Percentiles rank a stretch among this genome's conserved stretches.
Evolutionary conservation across 1,140 invertebrate genomes (phyloP).

Genomic region (Maconellicoccus hirsutus): DNA sequence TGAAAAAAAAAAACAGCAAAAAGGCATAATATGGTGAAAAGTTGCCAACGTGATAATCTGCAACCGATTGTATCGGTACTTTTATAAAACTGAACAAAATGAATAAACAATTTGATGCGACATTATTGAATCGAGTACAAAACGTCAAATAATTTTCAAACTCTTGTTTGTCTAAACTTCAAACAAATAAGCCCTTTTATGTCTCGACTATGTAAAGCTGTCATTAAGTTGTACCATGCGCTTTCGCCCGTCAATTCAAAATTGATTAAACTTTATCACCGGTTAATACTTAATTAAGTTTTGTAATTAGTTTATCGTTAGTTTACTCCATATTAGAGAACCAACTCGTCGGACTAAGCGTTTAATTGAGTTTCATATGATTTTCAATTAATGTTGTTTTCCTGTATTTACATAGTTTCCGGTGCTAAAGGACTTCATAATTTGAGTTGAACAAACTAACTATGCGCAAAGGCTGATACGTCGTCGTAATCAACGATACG

Average conservation of each 20-base stretch:
- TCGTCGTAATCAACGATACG: not conserved
- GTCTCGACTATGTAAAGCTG: constrained; percentile 12
- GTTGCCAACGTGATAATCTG: not conserved
- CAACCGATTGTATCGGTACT: not conserved
- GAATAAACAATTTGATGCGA: not conserved
- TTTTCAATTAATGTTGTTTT: constrained; percentile 22
- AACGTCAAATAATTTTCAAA: constrained; percentile 5
- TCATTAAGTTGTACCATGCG: constrained; percentile 18
- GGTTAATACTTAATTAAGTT: constrained; percentile 22
- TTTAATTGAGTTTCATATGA: constrained; percentile 22
- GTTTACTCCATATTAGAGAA: constrained; percentile 16
- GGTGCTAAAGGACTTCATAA: constrained; percentile 11
- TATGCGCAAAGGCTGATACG: constrained; percentile 12
- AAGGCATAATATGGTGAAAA: not conserved
- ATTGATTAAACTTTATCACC: constrained; percentile 20
- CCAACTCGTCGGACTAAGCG: constrained; percentile 16
- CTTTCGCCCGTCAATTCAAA: not conserved
- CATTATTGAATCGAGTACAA: not conserved
- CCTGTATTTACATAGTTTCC: constrained; percentile 17
- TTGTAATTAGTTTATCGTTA: constrained; percentile 21
- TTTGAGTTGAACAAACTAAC: constrained; percentile 21
- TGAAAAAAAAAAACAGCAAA: not conserved
- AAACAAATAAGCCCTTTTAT: constrained; percentile 5
- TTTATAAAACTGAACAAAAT: not conserved
- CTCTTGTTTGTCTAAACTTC: constrained; percentile 8